Base-by-base conservation (phyloP, 2,888 invertebrate genomes). In the Acrobasis suavella region DNA sequence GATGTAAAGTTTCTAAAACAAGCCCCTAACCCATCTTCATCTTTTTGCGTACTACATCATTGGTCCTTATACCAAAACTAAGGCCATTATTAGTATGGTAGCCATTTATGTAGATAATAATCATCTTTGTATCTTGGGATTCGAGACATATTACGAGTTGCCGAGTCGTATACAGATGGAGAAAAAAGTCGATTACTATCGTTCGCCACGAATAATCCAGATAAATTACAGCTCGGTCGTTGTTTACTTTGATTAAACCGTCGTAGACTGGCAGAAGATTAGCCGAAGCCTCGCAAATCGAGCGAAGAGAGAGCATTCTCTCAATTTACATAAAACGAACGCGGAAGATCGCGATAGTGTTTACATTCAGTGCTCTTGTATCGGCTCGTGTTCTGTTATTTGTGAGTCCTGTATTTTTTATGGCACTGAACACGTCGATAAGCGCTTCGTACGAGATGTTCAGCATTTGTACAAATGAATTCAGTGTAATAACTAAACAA, bases 191-290 rank as follows among this genome's bases (percentile, higher is more conserved):
- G 85, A 89, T 91, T 89, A 86, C 88, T 85, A 87, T 86, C 86
- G 85, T 79, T 88, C 85, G 84, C 89, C 89, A 80, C 89, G 81
- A 87, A 90, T 91, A 91, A 91, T 91, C 91, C 85, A 88, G 91
- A 92, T 88, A 91, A 91, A 92, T 92, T 90, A 91, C 91, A 81
- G 81, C 74, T 76, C 81, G 77, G 80, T 84, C 86, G 87, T 89
- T 92, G 91, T 91, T 92, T 91, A 87, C 89, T 91, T 89, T 92
- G 92, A 92, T 92, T 92, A 92, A 92, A 91, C 90, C 91, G 91
- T 91, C 91, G 87, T 89, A 87, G 88, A 91, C 90, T 88, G 87
- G 83, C 80, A 84, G 86, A 86, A 91, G 91, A 92, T 92, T 91
- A 91, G 90, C 89, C 75, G 82, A 86, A 87, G 90, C 87, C 85